phyloP scores from a whole-genome alignment of 2,888 invertebrate genomes.

The Macropis europaea region DNA sequence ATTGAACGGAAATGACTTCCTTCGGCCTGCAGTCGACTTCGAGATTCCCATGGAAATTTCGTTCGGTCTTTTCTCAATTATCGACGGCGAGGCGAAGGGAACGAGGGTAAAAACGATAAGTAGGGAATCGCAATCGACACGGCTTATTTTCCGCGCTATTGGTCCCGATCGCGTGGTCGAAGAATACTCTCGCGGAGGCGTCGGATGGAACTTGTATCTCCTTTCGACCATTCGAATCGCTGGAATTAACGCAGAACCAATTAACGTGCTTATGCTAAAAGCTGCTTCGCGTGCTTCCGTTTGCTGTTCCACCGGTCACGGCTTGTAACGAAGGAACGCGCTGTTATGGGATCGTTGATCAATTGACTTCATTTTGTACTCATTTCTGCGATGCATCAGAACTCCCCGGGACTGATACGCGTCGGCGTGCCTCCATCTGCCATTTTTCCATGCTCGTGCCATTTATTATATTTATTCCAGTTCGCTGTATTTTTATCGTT shows the following conservation, averaged over 20 bases:
- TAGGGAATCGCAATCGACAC: slow-evolving; percentile 21
- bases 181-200: neutral
- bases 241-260: slow-evolving; percentile 8
- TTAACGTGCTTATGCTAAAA: slow-evolving; percentile 12
- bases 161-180: slow-evolving; percentile 1
- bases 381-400: no score
- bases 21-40: no score
- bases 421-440: no score
- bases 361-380: no score
- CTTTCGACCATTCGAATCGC: neutral
- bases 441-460: no score
- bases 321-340: neutral
- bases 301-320: neutral
- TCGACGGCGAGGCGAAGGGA: neutral
- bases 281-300: neutral
- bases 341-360: no score
- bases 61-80: neutral
- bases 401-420: no score
- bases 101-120: slow-evolving; percentile 12
- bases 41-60: neutral
- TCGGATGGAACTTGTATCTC: neutral
- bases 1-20: no score
- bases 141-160: slow-evolving; percentile 45
- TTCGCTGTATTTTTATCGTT: no score
- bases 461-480: no score